Evolutionary conservation across 23 tunicate genomes (phyloP).

Genomic region (Halocynthia aurantium): DNA sequence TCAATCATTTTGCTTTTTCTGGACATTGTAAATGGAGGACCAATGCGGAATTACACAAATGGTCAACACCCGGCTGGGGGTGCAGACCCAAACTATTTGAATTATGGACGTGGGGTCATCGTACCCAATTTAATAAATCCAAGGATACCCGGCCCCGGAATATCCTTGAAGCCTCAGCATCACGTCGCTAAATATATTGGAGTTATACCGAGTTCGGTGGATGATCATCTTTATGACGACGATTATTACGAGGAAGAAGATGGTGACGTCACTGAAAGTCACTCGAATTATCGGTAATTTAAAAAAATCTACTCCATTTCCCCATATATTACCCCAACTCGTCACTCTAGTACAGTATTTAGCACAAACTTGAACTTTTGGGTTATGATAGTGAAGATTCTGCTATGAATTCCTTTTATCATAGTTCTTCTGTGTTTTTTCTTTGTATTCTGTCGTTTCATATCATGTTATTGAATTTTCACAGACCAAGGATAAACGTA

Average conservation of each 20-base stretch:
- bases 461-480: no score
- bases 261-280: not conserved
- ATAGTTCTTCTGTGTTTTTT: no score
- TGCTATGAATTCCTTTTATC: no score
- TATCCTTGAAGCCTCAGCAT: constrained; percentile 5
- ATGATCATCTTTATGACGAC: constrained; percentile 5
- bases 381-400: no score
- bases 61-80: constrained; percentile 23
- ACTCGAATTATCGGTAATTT: no score
- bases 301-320: no score
- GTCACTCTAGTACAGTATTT: no score
- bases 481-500: no score
- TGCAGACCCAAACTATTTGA: constrained; percentile 15
- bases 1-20: no score
- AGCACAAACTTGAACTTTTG: no score
- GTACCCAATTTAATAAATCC: constrained; percentile 12
- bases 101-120: constrained; percentile 15
- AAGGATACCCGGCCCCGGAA: constrained; percentile 10
- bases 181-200: constrained; percentile 19
- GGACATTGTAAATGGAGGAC: not conserved
- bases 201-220: constrained; percentile 7
- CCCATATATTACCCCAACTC: no score
- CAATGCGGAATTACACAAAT: constrained; percentile 26
- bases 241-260: constrained; percentile 16
- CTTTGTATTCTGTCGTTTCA: no score